Base-by-base conservation (phyloP, 2,888 invertebrate genomes). In the Halictus ligatus region DNA sequence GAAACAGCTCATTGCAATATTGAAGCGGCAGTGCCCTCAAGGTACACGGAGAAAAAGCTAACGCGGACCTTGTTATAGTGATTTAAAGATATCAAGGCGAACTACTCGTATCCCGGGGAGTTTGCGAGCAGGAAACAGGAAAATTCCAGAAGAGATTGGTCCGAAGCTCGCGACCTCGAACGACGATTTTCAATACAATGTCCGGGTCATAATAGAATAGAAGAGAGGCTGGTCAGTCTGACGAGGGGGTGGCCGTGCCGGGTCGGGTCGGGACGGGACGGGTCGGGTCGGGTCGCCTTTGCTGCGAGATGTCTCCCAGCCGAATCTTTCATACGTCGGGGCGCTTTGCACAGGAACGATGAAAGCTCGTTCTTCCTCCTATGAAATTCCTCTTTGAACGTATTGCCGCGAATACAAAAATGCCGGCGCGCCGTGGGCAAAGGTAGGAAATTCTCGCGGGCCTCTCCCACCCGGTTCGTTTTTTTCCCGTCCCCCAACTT, bases 311-410 rank as follows among this genome's bases (percentile, higher is more conserved):
- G 81, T 80, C 75, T 80, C 75, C 69, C 74, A 29, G 74, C 77
- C 77, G 64, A 75, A 85, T 80, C 85, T 74, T 78, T 71, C 67
- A 78, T 78, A 58, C 40, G 18, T n/a, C 71, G 60, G 18, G 21
- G 54, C 43, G 58, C 78, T 86, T 86, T 86, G 75, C 84, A 84
- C 81, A 54, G 72, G 50, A 84, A 80, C 84, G 84, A 72, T 58
- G 72, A 67, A 67, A 72, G 54, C 71, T 75, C 54, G 50, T 81
- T 12, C 18, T n/a, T 12, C n/a, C 18, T 25, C 64, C 71, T 54
- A 71, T 78, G 78, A 78, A 83, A 78, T 83, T 80, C 72, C 78
- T 60, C 73, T 78, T 69, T 13, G 75, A 76, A 58, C 43, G 75
- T 25, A 75, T 71, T 12, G 64, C 60, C 35, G 64, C 21, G 78